Evolutionary conservation across 2,888 invertebrate genomes (phyloP).

Genomic region (Erebia aethiops): DNA sequence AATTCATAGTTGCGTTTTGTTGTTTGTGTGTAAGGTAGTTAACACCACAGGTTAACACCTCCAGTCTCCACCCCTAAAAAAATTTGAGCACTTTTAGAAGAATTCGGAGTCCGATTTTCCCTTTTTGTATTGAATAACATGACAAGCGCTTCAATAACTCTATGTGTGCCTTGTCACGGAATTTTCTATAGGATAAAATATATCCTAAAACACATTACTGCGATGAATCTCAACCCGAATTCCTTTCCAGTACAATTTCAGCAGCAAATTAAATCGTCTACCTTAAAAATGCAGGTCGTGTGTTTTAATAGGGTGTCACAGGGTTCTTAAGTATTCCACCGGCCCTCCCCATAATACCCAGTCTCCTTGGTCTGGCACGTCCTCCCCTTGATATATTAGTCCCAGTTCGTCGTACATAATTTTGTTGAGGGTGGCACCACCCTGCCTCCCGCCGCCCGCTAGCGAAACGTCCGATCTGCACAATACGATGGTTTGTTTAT

Average conservation of each 20-base stretch:
- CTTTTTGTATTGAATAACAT: background rate
- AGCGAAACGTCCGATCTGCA: slow-evolving; percentile 67
- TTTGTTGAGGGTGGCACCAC: slow-evolving; percentile 75
- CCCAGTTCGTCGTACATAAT: slow-evolving; percentile 84
- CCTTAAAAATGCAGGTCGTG: slow-evolving; percentile 79
- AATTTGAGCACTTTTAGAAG: too few relatives aligned
- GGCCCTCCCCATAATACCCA: slow-evolving; percentile 80
- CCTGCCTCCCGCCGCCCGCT: slow-evolving; percentile 64
- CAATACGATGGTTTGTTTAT: slow-evolving; percentile 81
- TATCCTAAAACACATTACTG: background rate
- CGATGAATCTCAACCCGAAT: background rate
- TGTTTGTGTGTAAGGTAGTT: too few relatives aligned
- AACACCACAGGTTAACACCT: too few relatives aligned
- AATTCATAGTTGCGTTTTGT: too few relatives aligned
- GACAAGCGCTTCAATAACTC: background rate
- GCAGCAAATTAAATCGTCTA: slow-evolving; percentile 77
- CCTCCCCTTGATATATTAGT: slow-evolving; percentile 83
- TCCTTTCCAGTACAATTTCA: slow-evolving; percentile 41
- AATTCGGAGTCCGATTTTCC: background rate
- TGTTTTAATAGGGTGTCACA: slow-evolving; percentile 83
- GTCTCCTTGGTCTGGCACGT: slow-evolving; percentile 83
- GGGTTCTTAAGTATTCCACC: slow-evolving; percentile 82
- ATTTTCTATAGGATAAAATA: background rate
- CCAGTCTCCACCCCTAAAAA: too few relatives aligned
- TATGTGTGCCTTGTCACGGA: background rate